Conservation (phyloP, 2,888 invertebrate species). For the Ecliptopera silaceata region DNA sequence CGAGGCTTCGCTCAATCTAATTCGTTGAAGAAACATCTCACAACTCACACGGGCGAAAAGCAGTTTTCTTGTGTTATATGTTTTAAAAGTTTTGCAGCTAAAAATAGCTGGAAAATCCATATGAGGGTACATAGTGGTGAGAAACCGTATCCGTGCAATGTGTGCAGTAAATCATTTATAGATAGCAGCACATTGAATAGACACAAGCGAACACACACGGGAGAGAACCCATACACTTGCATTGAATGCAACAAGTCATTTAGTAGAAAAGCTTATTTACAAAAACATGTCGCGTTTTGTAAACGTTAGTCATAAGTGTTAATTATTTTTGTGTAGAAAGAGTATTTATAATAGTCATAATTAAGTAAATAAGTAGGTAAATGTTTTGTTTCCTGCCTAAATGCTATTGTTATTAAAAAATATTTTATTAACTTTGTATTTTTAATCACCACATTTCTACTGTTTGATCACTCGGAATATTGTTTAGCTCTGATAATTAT, state of each 20-base stretch:
- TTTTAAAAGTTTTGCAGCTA: conserved; percentile 19
- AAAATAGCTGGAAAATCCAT: conserved; percentile 21
- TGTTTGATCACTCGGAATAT: too few species aligned
- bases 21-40: conserved; percentile 18
- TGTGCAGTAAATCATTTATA: conserved; percentile 24
- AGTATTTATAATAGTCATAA: too few species aligned
- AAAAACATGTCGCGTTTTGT: conserved; percentile 22
- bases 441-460: too few species aligned
- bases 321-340: background rate
- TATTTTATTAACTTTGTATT: too few species aligned
- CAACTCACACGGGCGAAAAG: conserved; percentile 19
- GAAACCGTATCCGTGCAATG: conserved; percentile 19
- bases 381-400: too few species aligned
- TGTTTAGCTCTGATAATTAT: too few species aligned
- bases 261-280: conserved; percentile 27
- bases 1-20: conserved; percentile 15
- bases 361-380: too few species aligned
- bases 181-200: conserved; percentile 22
- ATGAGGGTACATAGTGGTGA: conserved; percentile 23
- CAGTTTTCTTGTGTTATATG: conserved; percentile 18
- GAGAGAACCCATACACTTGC: conserved; percentile 23
- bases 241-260: conserved; percentile 22
- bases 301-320: conserved; percentile 7
- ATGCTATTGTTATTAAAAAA: too few species aligned
- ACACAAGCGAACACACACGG: conserved; percentile 22